A percentile compares a stretch with the other conserved stretches of the same genome.
phyloP scores from a whole-genome alignment of 2,888 invertebrate species.

The Drosophila melanosoma region DNA sequence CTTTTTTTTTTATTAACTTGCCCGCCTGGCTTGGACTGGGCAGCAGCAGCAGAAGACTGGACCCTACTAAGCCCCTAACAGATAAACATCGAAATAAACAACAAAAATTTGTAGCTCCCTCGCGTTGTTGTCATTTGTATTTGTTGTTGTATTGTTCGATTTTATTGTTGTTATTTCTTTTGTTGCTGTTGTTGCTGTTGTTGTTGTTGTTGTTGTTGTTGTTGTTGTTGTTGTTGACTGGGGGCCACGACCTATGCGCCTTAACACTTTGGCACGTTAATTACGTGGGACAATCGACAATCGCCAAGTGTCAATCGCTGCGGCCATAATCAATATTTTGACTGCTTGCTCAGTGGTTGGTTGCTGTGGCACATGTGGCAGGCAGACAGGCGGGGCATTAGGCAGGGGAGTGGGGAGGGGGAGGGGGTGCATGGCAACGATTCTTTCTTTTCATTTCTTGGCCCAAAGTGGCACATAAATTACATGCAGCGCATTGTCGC shows the following conservation, averaged over 20 bases:
- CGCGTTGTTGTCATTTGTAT: slow-evolving; percentile 60
- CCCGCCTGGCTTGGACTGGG: slow-evolving; percentile 18
- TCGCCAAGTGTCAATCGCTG: slow-evolving; percentile 76
- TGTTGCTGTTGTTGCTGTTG: slow-evolving; percentile 13
- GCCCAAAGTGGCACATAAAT: slow-evolving; percentile 65
- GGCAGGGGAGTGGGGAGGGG: background rate
- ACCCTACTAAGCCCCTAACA: slow-evolving; percentile 49
- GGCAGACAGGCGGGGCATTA: background rate
- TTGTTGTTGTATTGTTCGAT: slow-evolving; percentile 23
- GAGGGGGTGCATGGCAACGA: background rate
- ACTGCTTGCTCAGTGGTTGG: slow-evolving; percentile 57
- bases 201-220: slow-evolving; percentile 16
- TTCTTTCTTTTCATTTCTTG: slow-evolving; percentile 35
- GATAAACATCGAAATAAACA: slow-evolving; percentile 77
- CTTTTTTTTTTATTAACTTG: slow-evolving; percentile 67
- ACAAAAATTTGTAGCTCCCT: slow-evolving; percentile 77
- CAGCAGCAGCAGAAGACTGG: slow-evolving; percentile 23
- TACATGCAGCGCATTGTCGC: slow-evolving; percentile 79
- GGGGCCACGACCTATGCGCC: slow-evolving; percentile 61
- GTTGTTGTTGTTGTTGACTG: slow-evolving; percentile 12
- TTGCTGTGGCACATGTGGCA: background rate
- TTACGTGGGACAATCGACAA: slow-evolving; percentile 74
- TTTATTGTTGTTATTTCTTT: slow-evolving; percentile 2
- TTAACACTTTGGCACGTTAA: slow-evolving; percentile 79
- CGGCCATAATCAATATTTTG: slow-evolving; percentile 77